A percentile compares a stretch with the other conserved stretches of the same genome.
Evolutionary conservation across 2,113 vertebrate species (phyloP).

Genomic region (Archilochus colubris): DNA sequence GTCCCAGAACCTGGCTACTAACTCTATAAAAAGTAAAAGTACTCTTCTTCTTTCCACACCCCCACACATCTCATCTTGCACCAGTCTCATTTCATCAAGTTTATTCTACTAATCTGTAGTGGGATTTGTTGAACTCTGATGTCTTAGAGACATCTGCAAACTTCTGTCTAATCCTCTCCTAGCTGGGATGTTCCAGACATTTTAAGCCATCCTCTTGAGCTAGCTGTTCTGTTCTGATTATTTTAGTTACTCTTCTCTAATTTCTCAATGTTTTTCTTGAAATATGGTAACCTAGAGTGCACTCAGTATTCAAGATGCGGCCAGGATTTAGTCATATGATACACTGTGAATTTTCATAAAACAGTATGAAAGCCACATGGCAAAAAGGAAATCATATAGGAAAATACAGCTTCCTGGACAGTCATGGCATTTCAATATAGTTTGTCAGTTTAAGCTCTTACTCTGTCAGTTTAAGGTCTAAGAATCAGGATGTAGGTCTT

Average conservation of each 20-base stretch:
- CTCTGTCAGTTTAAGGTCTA: neutral
- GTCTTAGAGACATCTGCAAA: neutral
- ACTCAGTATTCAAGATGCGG: neutral
- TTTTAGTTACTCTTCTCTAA: neutral
- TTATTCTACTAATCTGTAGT: neutral
- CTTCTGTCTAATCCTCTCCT: neutral
- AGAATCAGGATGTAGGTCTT: neutral
- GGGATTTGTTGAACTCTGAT: neutral
- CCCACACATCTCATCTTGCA: accelerated
- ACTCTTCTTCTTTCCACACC: neutral
- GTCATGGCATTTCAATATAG: neutral
- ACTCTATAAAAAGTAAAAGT: neutral
- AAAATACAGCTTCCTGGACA: neutral
- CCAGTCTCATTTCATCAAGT: neutral
- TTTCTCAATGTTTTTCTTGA: neutral
- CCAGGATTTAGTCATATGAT: neutral
- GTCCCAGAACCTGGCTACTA: neutral
- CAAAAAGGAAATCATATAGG: neutral
- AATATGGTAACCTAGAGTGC: neutral
- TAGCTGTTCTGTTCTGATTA: neutral
- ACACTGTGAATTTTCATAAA: neutral
- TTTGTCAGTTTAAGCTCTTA: neutral
- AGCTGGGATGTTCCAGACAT: neutral
- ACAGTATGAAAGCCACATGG: neutral
- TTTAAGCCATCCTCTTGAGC: neutral